phyloP scores from a whole-genome alignment of 2,888 invertebrate species.

The Leptopilina drosophilae region DNA sequence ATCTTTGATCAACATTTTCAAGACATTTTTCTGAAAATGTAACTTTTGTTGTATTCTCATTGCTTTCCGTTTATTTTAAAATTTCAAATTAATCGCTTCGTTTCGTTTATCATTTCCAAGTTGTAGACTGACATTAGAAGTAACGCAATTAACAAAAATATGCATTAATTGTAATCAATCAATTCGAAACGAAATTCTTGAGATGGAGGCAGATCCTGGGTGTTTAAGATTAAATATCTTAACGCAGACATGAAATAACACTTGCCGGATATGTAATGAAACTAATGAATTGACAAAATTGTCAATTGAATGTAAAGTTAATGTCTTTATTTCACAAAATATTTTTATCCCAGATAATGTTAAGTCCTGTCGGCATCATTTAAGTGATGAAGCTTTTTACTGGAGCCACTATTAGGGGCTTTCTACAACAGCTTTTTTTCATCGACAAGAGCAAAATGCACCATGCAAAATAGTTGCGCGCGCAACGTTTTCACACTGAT shows the following conservation, averaged over 20 bases:
- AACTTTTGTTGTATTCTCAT: no score
- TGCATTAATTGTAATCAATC: constrained; percentile 52
- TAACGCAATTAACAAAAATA: constrained; percentile 39
- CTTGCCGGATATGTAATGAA: constrained; percentile 47
- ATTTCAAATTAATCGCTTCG: no score
- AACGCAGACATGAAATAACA: constrained; percentile 43
- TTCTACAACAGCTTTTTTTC: no score
- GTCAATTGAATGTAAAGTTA: constrained; percentile 42
- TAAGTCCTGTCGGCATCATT: constrained; percentile 50
- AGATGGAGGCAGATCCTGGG: constrained; percentile 45
- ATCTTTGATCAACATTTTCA: no score
- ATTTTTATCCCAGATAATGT: constrained; percentile 49
- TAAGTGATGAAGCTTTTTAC: constrained; percentile 44
- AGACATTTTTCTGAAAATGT: no score
- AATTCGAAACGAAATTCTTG: constrained; percentile 46
- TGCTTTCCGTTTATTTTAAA: no score
- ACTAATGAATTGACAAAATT: constrained; percentile 44
- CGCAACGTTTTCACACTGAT: no score
- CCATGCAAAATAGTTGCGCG: no score
- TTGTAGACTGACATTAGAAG: background rate
- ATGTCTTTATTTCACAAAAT: constrained; percentile 45
- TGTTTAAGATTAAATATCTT: constrained; percentile 50
- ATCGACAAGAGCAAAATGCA: no score
- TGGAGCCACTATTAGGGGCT: no score
- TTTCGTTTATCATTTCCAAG: no score